Base-by-base conservation (phyloP, 2,888 invertebrate genomes). In the Bhutanitis thaidina region DNA sequence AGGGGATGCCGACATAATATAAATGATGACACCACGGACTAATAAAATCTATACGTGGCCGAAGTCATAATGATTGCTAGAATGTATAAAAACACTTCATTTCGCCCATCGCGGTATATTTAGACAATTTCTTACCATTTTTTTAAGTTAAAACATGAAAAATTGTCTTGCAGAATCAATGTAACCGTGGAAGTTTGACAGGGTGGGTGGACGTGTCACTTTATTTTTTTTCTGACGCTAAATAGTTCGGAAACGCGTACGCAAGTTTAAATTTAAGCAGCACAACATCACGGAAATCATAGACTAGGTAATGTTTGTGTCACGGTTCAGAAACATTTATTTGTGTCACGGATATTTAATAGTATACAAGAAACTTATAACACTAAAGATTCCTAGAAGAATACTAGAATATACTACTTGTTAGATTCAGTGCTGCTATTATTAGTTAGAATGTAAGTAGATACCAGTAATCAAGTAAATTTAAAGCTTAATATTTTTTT, bases 141-240 rank as follows among this genome's bases (percentile, higher is more conserved):
- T 82, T 67, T 67, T 69, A 66, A 66, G 65, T 77, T 82, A 83
- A 81, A 83, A 85, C 83, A 84, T 85, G 78, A 80, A 85, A 76
- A 77, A 69, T 69, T 72, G 59, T 72, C 68, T 71, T 63, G 71
- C 72, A 75, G 65, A 73, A 69, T 64, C 62, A 62, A 62, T 62
- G 67, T 70, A 75, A 72, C 73, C 67, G 64, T 74, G 67, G 73
- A 74, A 74, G 68, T 77, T 81, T 83, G 80, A 82, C 84, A 82
- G 75, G 77, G 71, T 74, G 74, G 74, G 80, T 80, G 82, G 83
- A 84, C 84, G 84, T 84, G 84, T 84, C 83, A 84, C 82, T 73
- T 70, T 65, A 59, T 57, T 71, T 76, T 76, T 77, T 77, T 74
- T 69, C 56, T 47, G 55, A 60, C 61, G 55, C 56, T 55, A 54